Evolutionary conservation across 2,113 vertebrate genomes (phyloP), one percentile per base, ranked within the genome.

Genomic region (Thunnus thynnus): DNA sequence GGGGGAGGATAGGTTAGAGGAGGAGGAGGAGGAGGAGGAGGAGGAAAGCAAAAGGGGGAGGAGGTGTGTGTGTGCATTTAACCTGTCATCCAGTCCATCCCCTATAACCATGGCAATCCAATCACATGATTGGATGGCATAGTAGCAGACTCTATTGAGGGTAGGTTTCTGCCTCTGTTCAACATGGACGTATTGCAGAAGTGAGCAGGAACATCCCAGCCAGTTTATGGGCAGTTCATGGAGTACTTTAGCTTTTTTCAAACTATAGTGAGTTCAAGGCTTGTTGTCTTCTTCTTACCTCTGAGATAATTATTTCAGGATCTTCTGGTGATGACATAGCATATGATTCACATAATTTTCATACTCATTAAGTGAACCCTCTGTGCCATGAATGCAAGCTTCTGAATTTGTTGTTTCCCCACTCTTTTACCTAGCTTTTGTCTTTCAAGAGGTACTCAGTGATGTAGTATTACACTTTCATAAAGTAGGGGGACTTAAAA

Each of bases 21-120:
- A 51, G 55, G 56, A 16, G 50, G 25, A 16, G 47, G 50, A 78
- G 52, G 25, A 51, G 55, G 56, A 16, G 50, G 36, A 36, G 36
- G 36, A 41, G 36, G 36, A 9, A 41, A 41, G 36, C 8, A 50
- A 22, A 32, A 13, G 5, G 36, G 7, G 46, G 5, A 8, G 18
- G 11, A 25, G 72, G 16, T 27, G 61, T 56, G 79, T 69, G 46
- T 67, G 27, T 46, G 57, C 14, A 25, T 70, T 81, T 67, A 70
- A 77, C 65, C 69, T 77, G 74, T 41, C 72, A 73, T 68, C n/a
- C 50, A 64, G 61, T 79, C 51, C 48, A 60, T 63, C 60, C 58
- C 56, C 51, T 71, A 76, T 87, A 83, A 81, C 83, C 78, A 73
- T 88, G 69, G 66, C 30, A 18, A 76, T 74, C 57, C 7, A 14